phyloP scores from a whole-genome alignment of 2,888 invertebrate species.

The Notocelia uddmanniana region DNA sequence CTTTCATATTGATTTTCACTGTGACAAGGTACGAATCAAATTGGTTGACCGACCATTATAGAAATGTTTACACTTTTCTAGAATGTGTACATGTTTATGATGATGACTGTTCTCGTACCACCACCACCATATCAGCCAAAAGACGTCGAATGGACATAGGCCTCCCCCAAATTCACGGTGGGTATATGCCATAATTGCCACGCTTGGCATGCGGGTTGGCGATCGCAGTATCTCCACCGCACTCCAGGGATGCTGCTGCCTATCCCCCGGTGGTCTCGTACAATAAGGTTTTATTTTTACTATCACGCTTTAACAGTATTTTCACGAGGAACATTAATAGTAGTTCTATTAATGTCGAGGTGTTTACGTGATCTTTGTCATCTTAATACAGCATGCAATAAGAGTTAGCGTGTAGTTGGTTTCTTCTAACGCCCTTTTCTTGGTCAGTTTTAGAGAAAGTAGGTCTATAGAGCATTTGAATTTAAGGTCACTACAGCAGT shows the following conservation, averaged over 20 bases:
- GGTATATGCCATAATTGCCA: no score
- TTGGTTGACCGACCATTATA: no score
- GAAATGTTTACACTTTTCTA: no score
- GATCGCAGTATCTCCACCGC: no score
- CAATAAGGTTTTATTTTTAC: slow-evolving; percentile 7
- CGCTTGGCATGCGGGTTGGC: no score
- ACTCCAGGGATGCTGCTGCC: no score
- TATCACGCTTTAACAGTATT: slow-evolving; percentile 26
- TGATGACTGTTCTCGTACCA: neutral
- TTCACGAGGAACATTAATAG: slow-evolving; percentile 23
- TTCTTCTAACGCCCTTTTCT: neutral
- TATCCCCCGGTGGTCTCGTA: neutral
- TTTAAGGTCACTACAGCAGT: slow-evolving; percentile 24
- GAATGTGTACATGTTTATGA: no score
- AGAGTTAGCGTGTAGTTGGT: neutral
- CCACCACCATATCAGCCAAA: no score
- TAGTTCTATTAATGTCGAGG: slow-evolving; percentile 8
- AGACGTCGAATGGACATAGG: no score
- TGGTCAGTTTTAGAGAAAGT: neutral
- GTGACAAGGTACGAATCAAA: no score
- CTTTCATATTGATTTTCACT: no score
- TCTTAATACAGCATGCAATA: neutral
- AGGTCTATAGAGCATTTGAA: slow-evolving; percentile 3
- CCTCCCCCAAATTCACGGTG: no score
- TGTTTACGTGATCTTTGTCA: neutral